Base-by-base conservation (phyloP, 2,797 vertebrate species). In the Neopelma chrysocephalum region DNA sequence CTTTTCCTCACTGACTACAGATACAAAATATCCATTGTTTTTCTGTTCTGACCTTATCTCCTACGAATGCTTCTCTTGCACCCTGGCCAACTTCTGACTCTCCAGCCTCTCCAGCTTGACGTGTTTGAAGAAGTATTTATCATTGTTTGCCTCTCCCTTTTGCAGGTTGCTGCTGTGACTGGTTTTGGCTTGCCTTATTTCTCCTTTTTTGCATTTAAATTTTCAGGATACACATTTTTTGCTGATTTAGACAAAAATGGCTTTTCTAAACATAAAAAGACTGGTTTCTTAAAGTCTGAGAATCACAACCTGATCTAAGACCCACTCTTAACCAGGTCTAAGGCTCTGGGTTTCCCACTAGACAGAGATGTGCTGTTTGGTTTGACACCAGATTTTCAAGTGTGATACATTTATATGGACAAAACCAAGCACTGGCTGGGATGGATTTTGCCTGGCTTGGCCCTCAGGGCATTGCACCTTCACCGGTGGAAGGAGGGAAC, bases 41-140 rank as follows among this genome's bases (percentile, higher is more conserved):
- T 94, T 88, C 65, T 88, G 76, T 81, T 94, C 91, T 96, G 93
- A 91, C 85, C 76, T 90, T 95, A 95, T 64, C 94, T 94, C 65
- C 85, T 75, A n/a, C 0, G 3, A 93, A 73, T 50, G 87, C 69
- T 91, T 66, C 88, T 86, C 72, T 86, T 91, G 88, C 68, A 64
- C 85, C 15, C n/a, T 4, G 65, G 91, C 91, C 95, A 96, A 32
- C 42, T 87, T 78, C 78, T 93, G 75, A 34, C 68, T 71, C 84
- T 73, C 51, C 53, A 50, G 11, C 50, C 87, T 51, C 27, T 22
- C 58, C 58, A 78, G 60, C 60, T 38, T 53, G 36, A 22, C 12
- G 3, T 62, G 56, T 34, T 68, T 85, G 80, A 90, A 94, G 79
- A 85, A 85, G 15, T 60, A 71, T 32, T 91, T 91, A 15, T 85